Base-by-base conservation (phyloP, 2,888 invertebrate genomes). In the Synanthedon tipuliformis region DNA sequence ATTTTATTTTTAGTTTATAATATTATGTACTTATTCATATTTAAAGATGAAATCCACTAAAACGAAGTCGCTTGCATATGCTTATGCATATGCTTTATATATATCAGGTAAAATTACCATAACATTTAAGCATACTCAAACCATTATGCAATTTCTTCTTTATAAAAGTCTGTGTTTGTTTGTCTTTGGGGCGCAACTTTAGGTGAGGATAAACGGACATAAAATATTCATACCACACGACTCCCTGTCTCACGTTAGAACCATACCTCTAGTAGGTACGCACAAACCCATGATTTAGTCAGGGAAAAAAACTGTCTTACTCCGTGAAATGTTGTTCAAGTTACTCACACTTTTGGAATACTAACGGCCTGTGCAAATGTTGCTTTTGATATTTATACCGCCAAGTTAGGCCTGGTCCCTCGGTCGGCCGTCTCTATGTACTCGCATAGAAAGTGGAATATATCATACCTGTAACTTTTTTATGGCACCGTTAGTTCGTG, bases 321-420 rank as follows among this genome's bases (percentile, higher is more conserved):
- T 65, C 65, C 60, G 69, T 77, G 73, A 79, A 75, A 77, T 79
- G 79, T 79, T 69, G 65, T 69, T 64, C 57, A 73, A 78, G 69
- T 79, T 77, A 65, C 63, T 63, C 63, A 65, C 73, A 66, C 66
- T 53, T 57, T 53, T 52, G 60, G 79, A 76, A 78, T 79, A 75
- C 73, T 71, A 77, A 79, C 68, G 59, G 62, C 61, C 59, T 63
- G 72, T 71, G 71, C 73, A 73, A 75, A 78, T 75, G 73, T 72
- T 75, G 69, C 73, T 76, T 68, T 68, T 68, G 67, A 75, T 79
- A 77, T 78, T 77, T 73, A 59, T 61, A 51, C 40, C 62, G 57
- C 55, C 55, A 72, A 73, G 62, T 73, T 75, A 61, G 60, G 58
- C 57, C 57, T 61, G 66, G 68, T 61, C 56, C 59, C 61, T 54